Evolutionary conservation across 2,113 vertebrate species (phyloP), one percentile per base, ranked within the genome.

Genomic region (Nicator chloris): DNA sequence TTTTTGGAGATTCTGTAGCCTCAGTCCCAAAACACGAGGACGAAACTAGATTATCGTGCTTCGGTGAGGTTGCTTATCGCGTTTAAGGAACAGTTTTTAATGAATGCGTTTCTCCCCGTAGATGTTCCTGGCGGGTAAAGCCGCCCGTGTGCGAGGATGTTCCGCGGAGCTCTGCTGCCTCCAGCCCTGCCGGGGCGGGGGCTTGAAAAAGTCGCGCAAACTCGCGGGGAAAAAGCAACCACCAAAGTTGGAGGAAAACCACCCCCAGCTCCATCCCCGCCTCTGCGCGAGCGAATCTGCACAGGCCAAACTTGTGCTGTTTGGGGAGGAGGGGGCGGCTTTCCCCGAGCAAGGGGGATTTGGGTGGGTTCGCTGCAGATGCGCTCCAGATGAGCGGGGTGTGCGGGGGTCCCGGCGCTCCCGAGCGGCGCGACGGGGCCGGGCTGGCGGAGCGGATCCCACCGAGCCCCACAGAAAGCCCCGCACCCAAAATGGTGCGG

Each of bases 401-500:
- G 40, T 19, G 31, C 40, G 49, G 39, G 44, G 33, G 63, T 60
- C 19, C 50, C 24, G 28, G 49, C 59, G 23, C 37, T 71, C 65
- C 78, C 27, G 49, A 51, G 72, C 40, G 51, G 85, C 69, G 24
- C 56, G 9, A 45, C 39, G 40, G 69, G 71, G 73, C 57, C 14
- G 26, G 37, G 33, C 5, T 15, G 18, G n/a, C 23, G 13, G 56
- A 82, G 53, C 18, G 4, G 21, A 40, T 84, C 87, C 80, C 93
- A 89, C 90, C 86, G 95, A 94, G 90, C 96, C 94, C 77, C 63
- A 49, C 89, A 94, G 93, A 97, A 94, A 97, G 97, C 60, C 95
- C 98, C 97, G 87, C 96, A 95, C 93, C 97, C 98, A 93, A 97
- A 97, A 97, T 95, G 98, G 97, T 97, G 96, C 97, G 96, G 97